phyloP scores from a whole-genome alignment of 2,888 invertebrate species.

The Drosophila prolongata region DNA sequence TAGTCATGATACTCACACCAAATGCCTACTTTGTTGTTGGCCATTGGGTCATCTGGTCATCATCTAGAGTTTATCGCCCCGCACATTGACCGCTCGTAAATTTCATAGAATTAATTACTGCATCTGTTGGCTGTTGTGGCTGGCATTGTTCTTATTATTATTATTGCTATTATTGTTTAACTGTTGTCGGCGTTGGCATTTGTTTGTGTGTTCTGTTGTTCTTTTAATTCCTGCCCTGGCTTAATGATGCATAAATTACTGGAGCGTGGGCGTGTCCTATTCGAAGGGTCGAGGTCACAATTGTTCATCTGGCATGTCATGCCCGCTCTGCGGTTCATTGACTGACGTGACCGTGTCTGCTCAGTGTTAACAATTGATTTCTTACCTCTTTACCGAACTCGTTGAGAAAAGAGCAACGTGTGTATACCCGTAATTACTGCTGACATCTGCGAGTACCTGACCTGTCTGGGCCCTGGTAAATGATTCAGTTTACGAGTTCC shows the following conservation, averaged over 20 bases:
- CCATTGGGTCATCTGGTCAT: constrained; percentile 41
- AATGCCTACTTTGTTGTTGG: constrained; percentile 5
- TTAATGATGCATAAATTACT: constrained; percentile 74
- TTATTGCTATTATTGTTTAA: constrained; percentile 56
- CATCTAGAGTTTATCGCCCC: constrained; percentile 28
- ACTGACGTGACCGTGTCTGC: constrained; percentile 24
- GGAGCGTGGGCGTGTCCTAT: constrained; percentile 42
- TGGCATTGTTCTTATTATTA: constrained; percentile 43
- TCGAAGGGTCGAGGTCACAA: constrained; percentile 67
- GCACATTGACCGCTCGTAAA: constrained; percentile 46
- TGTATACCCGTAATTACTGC: constrained; percentile 63
- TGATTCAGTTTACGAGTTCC: constrained; percentile 53
- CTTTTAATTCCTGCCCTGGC: constrained; percentile 57
- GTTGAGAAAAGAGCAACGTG: constrained; percentile 15
- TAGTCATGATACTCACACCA: constrained; percentile 4
- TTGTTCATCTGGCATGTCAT: constrained; percentile 43
- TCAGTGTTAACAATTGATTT: constrained; percentile 71
- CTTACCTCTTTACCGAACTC: constrained; percentile 58
- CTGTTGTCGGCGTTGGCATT: constrained; percentile 47
- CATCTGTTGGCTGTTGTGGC: constrained; percentile 25
- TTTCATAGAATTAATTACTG: constrained; percentile 58
- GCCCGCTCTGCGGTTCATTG: constrained; percentile 33
- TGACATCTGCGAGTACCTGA: constrained; percentile 55
- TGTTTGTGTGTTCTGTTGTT: constrained; percentile 26
- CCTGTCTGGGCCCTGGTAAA: constrained; percentile 52